These are phyloP conservation scores for Parazoanthus swiftii DNA, from an alignment of 92 coral and sea anemone species.

Conservation along the genomic window DNA sequence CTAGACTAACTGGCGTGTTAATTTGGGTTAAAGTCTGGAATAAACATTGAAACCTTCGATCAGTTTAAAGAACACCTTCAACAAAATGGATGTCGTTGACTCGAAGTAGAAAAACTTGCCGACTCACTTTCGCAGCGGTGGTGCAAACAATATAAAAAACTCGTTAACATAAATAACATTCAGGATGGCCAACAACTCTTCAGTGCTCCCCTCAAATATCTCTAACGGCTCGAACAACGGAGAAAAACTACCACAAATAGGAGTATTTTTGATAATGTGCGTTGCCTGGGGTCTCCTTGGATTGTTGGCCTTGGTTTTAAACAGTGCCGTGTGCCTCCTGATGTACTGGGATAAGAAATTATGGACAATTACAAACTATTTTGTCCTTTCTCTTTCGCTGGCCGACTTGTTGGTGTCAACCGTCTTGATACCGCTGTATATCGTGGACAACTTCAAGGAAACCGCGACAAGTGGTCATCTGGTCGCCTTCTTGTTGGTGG, in stretches of 20 bases:
- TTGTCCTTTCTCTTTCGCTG: slow-evolving; percentile 69
- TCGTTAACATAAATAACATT: not conserved
- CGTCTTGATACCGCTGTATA: slow-evolving; percentile 71
- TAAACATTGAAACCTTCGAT: not conserved
- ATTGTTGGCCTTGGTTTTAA: slow-evolving; percentile 65
- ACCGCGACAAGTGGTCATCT: slow-evolving; percentile 69
- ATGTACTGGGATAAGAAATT: slow-evolving; percentile 70
- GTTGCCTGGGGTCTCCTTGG: slow-evolving; percentile 69
- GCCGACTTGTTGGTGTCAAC: slow-evolving; percentile 74
- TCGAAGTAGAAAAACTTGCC: not conserved
- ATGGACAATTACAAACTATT: slow-evolving; percentile 77
- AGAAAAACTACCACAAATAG: not conserved
- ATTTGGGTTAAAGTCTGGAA: not conserved
- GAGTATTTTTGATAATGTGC: slow-evolving; percentile 45
- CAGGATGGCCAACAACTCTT: slow-evolving; percentile 21
- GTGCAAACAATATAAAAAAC: not conserved
- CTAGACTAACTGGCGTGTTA: not conserved
- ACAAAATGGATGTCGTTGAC: not conserved
- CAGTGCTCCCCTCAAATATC: not conserved
- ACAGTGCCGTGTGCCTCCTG: slow-evolving; percentile 64
- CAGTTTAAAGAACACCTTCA: not conserved
- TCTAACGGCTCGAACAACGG: not conserved
- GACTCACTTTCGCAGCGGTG: not conserved
- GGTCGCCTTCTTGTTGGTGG: slow-evolving; percentile 72
- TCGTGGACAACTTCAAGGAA: slow-evolving; percentile 62